These are phyloP conservation scores for Dasysyrphus albostriatus DNA, from an alignment of 2,888 invertebrate genomes.

Conservation along the genomic window DNA sequence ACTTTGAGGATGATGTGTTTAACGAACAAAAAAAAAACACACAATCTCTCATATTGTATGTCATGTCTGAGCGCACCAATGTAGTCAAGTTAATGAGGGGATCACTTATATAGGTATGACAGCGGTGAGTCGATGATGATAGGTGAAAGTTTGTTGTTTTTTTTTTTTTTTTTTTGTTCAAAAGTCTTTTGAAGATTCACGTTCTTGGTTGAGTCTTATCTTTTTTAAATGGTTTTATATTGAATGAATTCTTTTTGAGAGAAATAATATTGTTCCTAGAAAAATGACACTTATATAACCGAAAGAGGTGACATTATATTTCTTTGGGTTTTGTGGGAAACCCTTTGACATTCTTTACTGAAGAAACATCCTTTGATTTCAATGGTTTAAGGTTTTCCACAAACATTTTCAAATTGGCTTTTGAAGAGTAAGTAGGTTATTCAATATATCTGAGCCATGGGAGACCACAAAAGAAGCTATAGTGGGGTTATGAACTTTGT, in stretches of 20 bases:
- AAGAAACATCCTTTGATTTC: neutral
- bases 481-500: neutral
- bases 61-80: slow-evolving; percentile 25
- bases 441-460: neutral
- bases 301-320: neutral
- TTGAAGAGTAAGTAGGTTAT: neutral
- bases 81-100: slow-evolving; percentile 55
- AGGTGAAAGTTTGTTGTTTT: slow-evolving; percentile 65
- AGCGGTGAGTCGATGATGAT: slow-evolving; percentile 55
- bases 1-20: slow-evolving; percentile 31
- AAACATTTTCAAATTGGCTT: neutral
- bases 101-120: slow-evolving; percentile 46
- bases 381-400: neutral
- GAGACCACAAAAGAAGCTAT: neutral
- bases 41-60: slow-evolving; percentile 11
- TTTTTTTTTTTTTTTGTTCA: slow-evolving; percentile 4
- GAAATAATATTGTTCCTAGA: slow-evolving; percentile 15
- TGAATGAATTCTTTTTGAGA: neutral
- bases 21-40: slow-evolving; percentile 34
- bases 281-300: slow-evolving; percentile 17
- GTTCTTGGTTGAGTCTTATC: slow-evolving; percentile 7
- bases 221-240: neutral
- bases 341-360: slow-evolving; percentile 3
- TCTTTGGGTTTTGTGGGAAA: slow-evolving; percentile 2
- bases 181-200: slow-evolving; percentile 9